These are phyloP conservation scores for Nymphalis c-album DNA, from an alignment of 2,888 invertebrate species.

Conservation along the genomic window DNA sequence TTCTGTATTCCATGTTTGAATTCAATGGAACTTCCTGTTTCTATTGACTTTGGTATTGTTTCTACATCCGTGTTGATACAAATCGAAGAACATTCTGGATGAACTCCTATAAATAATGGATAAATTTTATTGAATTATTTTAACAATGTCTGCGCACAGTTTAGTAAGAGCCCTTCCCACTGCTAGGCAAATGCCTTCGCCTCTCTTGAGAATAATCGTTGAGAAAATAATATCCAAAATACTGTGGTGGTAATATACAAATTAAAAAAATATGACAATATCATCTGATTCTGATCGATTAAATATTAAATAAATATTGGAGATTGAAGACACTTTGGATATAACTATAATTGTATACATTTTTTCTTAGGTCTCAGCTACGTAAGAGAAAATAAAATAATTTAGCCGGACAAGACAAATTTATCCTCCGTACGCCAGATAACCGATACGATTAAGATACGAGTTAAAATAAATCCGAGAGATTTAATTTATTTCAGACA, in stretches of 20 bases:
- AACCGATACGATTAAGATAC: constrained; percentile 33
- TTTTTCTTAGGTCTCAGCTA: background rate
- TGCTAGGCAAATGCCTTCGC: too few relatives aligned
- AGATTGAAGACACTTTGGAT: too few relatives aligned
- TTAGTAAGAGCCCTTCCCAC: too few relatives aligned
- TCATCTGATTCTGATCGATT: too few relatives aligned
- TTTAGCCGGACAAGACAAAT: constrained; percentile 5
- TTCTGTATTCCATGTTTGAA: constrained; percentile 4
- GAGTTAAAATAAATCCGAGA: constrained; percentile 23
- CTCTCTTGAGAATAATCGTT: too few relatives aligned
- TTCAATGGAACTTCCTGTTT: constrained; percentile 14
- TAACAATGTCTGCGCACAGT: too few relatives aligned
- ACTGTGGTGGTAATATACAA: too few relatives aligned
- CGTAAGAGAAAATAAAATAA: background rate
- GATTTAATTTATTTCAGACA: constrained; percentile 15
- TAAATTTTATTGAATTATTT: too few relatives aligned
- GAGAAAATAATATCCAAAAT: too few relatives aligned
- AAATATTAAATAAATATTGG: too few relatives aligned
- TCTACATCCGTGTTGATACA: constrained; percentile 29
- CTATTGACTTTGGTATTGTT: constrained; percentile 22
- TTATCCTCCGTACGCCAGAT: constrained; percentile 14
- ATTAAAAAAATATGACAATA: too few relatives aligned
- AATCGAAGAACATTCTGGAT: constrained; percentile 27
- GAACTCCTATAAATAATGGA: constrained; percentile 16
- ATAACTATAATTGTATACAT: background rate